A percentile compares a stretch with the other conserved stretches of the same genome.
These are phyloP conservation scores for Darevskia nairensis DNA, from an alignment of 2,797 vertebrate genomes.

Conservation along the genomic window DNA sequence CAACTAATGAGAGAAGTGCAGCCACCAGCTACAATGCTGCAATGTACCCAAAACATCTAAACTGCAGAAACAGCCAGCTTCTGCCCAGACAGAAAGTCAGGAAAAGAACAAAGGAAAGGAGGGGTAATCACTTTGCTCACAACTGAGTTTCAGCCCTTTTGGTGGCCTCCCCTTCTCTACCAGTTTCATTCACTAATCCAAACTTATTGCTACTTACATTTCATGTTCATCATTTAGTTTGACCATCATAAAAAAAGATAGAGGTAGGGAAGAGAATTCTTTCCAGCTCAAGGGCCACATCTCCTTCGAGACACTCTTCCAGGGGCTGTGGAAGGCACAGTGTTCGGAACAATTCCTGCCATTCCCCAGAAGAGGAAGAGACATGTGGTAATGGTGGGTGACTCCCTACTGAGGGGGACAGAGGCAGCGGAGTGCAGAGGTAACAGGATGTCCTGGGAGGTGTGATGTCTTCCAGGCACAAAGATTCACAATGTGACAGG, in stretches of 20 bases:
- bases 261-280: too few relatives aligned
- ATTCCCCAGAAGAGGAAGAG: too few relatives aligned
- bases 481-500: too few relatives aligned
- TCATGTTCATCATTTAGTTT: not conserved
- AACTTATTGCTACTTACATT: not conserved
- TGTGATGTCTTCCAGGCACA: too few relatives aligned
- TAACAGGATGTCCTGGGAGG: too few relatives aligned
- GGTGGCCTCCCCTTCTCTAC: too few relatives aligned
- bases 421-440: too few relatives aligned
- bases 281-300: too few relatives aligned
- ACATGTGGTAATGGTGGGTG: not conserved
- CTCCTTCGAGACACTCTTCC: too few relatives aligned
- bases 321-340: too few relatives aligned
- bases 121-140: not conserved
- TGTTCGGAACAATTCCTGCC: too few relatives aligned
- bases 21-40: rapidly evolving
- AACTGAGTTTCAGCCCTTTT: not conserved
- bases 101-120: not conserved
- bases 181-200: not conserved
- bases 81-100: not conserved
- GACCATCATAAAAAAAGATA: not conserved
- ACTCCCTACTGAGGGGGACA: too few relatives aligned
- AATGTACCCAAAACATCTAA: not conserved
- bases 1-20: constrained; percentile 27
- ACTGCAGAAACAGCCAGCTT: not conserved